Conservation (phyloP, 2,113 vertebrate genomes). For the Hippocampus barbouri region DNA sequence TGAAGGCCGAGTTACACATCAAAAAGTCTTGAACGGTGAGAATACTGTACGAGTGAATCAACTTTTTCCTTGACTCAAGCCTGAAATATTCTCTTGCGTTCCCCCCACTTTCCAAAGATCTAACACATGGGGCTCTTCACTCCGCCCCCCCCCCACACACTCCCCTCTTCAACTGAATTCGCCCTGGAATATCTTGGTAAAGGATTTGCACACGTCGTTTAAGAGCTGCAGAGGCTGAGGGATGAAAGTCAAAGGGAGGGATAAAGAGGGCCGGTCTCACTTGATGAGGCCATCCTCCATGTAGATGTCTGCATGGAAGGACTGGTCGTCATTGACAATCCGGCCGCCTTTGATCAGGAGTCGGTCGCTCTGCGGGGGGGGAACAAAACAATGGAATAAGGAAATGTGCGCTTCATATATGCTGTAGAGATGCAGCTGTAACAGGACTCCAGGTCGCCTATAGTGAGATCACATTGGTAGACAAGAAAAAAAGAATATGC, state of each 20-base stretch:
- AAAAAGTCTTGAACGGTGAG: background rate
- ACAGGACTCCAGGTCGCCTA: background rate
- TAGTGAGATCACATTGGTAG: background rate
- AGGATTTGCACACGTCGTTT: background rate
- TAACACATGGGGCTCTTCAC: background rate
- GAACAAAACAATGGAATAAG: slow-evolving; percentile 1
- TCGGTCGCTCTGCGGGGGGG: slow-evolving; percentile 82
- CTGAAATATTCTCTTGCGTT: background rate
- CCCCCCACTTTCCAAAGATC: background rate
- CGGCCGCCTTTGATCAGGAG: slow-evolving; percentile 96
- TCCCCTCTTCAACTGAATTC: background rate
- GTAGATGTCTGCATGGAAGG: slow-evolving; percentile 94
- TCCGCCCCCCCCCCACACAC: too few species aligned
- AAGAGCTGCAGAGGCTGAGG: background rate
- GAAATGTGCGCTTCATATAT: background rate
- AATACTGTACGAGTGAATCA: too few species aligned
- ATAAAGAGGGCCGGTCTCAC: slow-evolving; percentile 70
- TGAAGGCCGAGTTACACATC: background rate
- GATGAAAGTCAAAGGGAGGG: slow-evolving; percentile 14
- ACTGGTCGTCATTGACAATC: slow-evolving; percentile 97
- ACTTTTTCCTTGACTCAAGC: background rate
- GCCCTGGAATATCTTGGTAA: background rate
- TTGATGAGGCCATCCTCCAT: slow-evolving; percentile 98
- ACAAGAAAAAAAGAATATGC: background rate
- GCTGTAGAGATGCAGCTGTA: background rate